Conservation (phyloP, 2,888 invertebrate species). For the Tyria jacobaeae region DNA sequence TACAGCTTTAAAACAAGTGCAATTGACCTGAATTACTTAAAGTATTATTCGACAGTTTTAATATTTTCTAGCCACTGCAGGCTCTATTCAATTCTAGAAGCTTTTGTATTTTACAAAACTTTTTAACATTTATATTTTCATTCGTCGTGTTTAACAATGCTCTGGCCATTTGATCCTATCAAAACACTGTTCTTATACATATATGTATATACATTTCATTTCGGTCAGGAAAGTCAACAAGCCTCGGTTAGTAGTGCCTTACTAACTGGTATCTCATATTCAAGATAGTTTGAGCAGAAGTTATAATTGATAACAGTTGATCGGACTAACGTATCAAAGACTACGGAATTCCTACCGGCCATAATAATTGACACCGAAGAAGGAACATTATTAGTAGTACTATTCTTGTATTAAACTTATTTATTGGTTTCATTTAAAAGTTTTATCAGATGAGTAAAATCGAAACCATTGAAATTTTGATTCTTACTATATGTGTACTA, state of each 20-base stretch:
- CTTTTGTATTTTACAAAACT: neutral
- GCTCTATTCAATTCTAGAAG: neutral
- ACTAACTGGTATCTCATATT: constrained; percentile 31
- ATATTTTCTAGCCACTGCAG: neutral
- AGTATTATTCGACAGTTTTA: neutral
- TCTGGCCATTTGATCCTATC: neutral
- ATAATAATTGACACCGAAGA: constrained; percentile 7
- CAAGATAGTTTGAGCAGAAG: constrained; percentile 30
- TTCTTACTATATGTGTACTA: no score
- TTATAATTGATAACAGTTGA: constrained; percentile 34
- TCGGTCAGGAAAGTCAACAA: neutral
- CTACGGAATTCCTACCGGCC: constrained; percentile 21
- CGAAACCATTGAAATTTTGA: no score
- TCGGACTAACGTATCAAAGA: constrained; percentile 33
- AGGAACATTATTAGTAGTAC: neutral
- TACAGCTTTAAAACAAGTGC: neutral
- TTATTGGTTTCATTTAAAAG: neutral
- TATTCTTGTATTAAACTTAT: constrained; percentile 5
- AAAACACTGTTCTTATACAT: neutral
- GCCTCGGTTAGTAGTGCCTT: constrained; percentile 21
- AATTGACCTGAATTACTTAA: neutral
- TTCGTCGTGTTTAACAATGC: neutral
- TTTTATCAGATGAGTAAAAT: no score
- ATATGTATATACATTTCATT: neutral
- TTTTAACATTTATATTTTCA: constrained; percentile 1